phyloP scores from a whole-genome alignment of 2,888 invertebrate species.

The Netelia virgata region DNA sequence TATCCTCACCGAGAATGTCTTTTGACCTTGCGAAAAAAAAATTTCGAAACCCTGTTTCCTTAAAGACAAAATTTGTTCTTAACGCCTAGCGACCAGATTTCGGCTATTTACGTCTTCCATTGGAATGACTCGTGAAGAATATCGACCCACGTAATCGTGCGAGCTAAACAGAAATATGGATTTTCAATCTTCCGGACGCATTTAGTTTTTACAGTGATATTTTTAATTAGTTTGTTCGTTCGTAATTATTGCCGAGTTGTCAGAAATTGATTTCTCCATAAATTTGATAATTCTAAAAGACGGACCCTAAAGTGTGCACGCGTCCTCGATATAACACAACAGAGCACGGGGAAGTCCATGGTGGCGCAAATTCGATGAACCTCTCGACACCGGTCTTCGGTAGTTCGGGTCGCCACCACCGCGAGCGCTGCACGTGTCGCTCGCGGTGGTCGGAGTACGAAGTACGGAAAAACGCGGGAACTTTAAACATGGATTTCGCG shows the following conservation, averaged over 20 bases:
- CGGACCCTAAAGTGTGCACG: constrained; percentile 53
- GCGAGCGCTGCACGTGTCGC: too few relatives aligned
- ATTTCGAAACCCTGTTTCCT: constrained; percentile 67
- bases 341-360: too few relatives aligned
- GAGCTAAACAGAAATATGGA: constrained; percentile 32
- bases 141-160: constrained; percentile 28
- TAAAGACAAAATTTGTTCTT: constrained; percentile 24
- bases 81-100: constrained; percentile 12
- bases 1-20: background rate
- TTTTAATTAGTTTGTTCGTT: background rate
- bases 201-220: constrained; percentile 15
- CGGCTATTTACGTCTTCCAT: constrained; percentile 5
- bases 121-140: background rate
- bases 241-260: constrained; percentile 50
- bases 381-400: too few relatives aligned
- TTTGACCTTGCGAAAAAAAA: constrained; percentile 49
- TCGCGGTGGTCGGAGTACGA: too few relatives aligned
- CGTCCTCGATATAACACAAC: constrained; percentile 67
- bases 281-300: constrained; percentile 52
- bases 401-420: too few relatives aligned
- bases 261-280: constrained; percentile 43
- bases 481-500: too few relatives aligned
- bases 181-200: background rate
- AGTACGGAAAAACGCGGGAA: too few relatives aligned
- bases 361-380: too few relatives aligned